These are phyloP conservation scores for Achroia grisella DNA, from an alignment of 1,140 invertebrate genomes.

Conservation along the genomic window DNA sequence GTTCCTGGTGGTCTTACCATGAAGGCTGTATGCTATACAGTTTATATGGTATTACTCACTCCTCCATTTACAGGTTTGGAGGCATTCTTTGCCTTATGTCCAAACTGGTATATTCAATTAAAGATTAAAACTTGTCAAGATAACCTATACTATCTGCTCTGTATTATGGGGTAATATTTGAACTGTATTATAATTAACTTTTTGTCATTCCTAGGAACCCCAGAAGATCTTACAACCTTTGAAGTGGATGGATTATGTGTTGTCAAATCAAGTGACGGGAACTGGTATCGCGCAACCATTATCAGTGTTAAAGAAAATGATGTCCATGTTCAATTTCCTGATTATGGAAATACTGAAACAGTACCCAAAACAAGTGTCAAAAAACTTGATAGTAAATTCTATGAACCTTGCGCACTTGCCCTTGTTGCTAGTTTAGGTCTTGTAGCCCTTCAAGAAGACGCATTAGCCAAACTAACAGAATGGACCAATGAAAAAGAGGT, in stretches of 20 bases:
- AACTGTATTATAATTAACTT: no score
- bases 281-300: conserved; percentile 81
- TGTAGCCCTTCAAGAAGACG: conserved; percentile 38
- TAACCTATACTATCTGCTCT: no score
- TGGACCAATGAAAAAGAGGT: conserved; percentile 57
- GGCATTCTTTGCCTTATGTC: no score
- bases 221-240: conserved; percentile 40
- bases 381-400: conserved; percentile 73
- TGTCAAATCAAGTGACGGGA: conserved; percentile 75
- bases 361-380: conserved; percentile 70
- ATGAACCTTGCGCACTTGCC: conserved; percentile 69
- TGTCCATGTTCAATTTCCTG: conserved; percentile 79
- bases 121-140: no score
- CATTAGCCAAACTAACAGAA: conserved; percentile 42
- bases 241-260: conserved; percentile 74
- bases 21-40: no score
- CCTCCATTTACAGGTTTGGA: no score
- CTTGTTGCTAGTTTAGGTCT: conserved; percentile 67
- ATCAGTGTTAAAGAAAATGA: conserved; percentile 55
- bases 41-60: no score
- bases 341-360: conserved; percentile 84
- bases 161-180: no score
- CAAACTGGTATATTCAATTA: no score
- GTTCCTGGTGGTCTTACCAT: no score
- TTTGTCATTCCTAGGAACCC: conserved; percentile 29